A percentile compares a stretch with the other conserved stretches of the same genome.
These are phyloP conservation scores for Galeopterus variegatus DNA, from an alignment of 2,113 vertebrate species.

Conservation along the genomic window DNA sequence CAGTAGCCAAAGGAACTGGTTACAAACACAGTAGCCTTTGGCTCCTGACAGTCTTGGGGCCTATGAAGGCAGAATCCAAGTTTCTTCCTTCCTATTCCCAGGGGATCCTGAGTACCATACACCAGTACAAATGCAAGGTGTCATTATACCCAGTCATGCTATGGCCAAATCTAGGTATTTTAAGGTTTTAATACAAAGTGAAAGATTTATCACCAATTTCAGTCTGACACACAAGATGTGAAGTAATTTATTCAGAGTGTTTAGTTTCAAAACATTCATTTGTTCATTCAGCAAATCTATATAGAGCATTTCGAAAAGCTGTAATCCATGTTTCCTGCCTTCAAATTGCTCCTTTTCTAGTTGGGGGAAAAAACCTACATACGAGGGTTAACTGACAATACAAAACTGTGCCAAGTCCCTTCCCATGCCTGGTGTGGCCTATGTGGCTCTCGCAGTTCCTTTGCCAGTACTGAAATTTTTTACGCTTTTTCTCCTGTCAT, in stretches of 20 bases:
- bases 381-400: background rate
- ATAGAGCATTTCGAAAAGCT: slow-evolving; percentile 24
- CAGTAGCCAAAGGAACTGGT: slow-evolving; percentile 37
- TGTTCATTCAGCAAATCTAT: slow-evolving; percentile 47
- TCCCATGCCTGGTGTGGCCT: background rate
- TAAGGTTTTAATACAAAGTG: slow-evolving; percentile 45
- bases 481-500: background rate
- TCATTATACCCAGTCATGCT: background rate
- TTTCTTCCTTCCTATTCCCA: slow-evolving; percentile 43
- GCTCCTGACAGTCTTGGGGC: background rate
- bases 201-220: slow-evolving; percentile 46
- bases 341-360: slow-evolving; percentile 49
- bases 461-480: background rate
- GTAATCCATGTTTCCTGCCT: background rate
- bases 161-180: background rate
- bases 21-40: slow-evolving; percentile 65
- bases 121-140: background rate
- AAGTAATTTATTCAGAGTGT: slow-evolving; percentile 62
- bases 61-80: slow-evolving; percentile 17
- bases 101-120: background rate
- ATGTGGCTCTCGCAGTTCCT: background rate
- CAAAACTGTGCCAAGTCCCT: background rate
- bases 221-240: slow-evolving; percentile 15
- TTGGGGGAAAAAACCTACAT: background rate
- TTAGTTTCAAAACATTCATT: slow-evolving; percentile 19